These are phyloP conservation scores for Xyliphius kryptos DNA, from an alignment of 2,113 vertebrate species.

Conservation along the genomic window DNA sequence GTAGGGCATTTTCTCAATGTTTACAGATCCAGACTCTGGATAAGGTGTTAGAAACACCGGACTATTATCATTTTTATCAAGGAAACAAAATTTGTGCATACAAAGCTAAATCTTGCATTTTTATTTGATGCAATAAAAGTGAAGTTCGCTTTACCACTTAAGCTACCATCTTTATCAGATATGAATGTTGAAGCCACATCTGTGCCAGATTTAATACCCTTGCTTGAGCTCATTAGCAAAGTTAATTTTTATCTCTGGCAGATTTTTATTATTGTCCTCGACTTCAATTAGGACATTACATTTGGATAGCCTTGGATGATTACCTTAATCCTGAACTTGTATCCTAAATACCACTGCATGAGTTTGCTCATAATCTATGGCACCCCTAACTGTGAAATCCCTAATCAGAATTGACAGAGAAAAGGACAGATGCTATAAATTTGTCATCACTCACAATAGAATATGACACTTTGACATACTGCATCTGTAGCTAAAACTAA, in stretches of 20 bases:
- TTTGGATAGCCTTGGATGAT: conserved; percentile 31
- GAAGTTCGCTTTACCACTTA: conserved; percentile 67
- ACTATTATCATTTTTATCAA: conserved; percentile 69
- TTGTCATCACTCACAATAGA: conserved; percentile 35
- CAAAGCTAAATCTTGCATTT: too few species aligned
- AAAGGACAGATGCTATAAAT: conserved; percentile 54
- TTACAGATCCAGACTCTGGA: conserved; percentile 58
- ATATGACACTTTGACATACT: conserved; percentile 49
- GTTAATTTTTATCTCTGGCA: conserved; percentile 71
- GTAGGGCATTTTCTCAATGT: conserved; percentile 64
- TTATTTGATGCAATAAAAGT: conserved; percentile 56
- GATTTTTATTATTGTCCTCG: conserved; percentile 76
- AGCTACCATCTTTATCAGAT: conserved; percentile 69
- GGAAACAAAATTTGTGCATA: too few species aligned
- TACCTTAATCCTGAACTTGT: conserved; percentile 61
- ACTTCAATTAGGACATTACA: conserved; percentile 76
- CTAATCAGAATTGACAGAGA: conserved; percentile 67
- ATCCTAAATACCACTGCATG: conserved; percentile 64
- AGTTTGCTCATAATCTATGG: conserved; percentile 64
- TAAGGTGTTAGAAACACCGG: conserved; percentile 67
- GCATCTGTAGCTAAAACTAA: conserved; percentile 49
- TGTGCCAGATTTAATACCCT: conserved; percentile 66
- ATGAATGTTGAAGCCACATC: conserved; percentile 70
- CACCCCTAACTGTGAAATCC: conserved; percentile 61
- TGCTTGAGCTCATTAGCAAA: conserved; percentile 62